Percentiles rank a stretch among this genome's conserved stretches.
phyloP scores from a whole-genome alignment of 2,113 vertebrate species.

The Ameiurus melas region DNA sequence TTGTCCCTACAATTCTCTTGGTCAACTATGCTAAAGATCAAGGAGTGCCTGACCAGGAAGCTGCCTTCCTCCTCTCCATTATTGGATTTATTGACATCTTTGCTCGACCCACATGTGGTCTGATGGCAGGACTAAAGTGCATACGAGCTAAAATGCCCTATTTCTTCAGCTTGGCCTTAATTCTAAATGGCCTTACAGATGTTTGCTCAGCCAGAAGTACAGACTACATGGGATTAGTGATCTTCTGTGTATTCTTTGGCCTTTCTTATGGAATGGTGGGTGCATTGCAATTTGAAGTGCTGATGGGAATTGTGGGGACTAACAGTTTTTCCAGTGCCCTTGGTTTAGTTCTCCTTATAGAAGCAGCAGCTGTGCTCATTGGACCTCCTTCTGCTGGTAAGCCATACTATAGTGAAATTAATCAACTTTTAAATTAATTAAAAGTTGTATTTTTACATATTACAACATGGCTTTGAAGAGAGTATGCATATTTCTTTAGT shows the following conservation, averaged over 20 bases:
- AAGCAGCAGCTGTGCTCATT: constrained; percentile 88
- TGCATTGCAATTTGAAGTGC: constrained; percentile 94
- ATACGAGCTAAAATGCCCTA: constrained; percentile 87
- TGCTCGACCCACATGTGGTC: constrained; percentile 83
- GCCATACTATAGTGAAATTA: constrained; percentile 40
- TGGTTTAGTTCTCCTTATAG: constrained; percentile 88
- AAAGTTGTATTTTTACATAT: background rate
- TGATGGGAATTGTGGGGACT: constrained; percentile 92
- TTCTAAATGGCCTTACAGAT: constrained; percentile 89
- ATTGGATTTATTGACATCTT: constrained; percentile 93
- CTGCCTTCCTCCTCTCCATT: constrained; percentile 86
- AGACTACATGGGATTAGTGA: constrained; percentile 79
- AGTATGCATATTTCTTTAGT: constrained; percentile 4
- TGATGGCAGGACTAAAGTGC: constrained; percentile 81
- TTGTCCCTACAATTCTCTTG: constrained; percentile 90
- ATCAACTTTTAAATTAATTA: background rate
- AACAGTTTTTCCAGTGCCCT: constrained; percentile 91
- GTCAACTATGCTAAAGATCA: constrained; percentile 93
- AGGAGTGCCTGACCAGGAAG: constrained; percentile 80
- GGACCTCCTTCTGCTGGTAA: constrained; percentile 90
- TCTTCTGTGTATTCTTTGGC: constrained; percentile 93
- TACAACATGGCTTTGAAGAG: background rate
- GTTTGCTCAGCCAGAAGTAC: constrained; percentile 73
- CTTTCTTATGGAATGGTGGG: constrained; percentile 97
- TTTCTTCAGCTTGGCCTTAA: constrained; percentile 90